phyloP scores from a whole-genome alignment of 2,113 vertebrate genomes.

The Osmerus eperlanus region DNA sequence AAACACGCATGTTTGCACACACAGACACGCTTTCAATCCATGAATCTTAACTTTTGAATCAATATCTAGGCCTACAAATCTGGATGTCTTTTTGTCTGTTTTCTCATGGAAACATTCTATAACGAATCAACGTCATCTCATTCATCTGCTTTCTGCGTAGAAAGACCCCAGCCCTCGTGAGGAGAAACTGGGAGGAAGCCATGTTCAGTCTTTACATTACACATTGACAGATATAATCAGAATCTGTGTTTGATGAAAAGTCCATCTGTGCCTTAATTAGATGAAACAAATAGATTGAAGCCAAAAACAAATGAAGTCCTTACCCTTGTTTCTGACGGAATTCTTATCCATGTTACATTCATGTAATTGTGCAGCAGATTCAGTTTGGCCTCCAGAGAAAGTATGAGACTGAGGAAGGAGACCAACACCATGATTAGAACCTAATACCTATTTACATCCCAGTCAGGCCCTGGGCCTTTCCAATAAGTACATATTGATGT shows the following conservation, averaged over 20 bases:
- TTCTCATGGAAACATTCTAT: no score
- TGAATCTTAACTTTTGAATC: no score
- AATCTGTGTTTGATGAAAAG: neutral
- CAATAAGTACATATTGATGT: no score
- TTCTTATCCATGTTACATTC: slow-evolving; percentile 99
- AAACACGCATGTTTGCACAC: neutral
- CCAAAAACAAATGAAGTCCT: neutral
- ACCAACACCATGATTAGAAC: neutral
- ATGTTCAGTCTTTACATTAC: no score
- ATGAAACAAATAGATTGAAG: neutral
- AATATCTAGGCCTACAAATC: no score
- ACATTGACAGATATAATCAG: neutral
- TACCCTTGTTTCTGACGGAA: slow-evolving; percentile 90
- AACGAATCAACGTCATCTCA: no score
- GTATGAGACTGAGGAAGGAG: slow-evolving; percentile 81
- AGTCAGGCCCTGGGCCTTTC: no score
- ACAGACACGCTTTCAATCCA: neutral
- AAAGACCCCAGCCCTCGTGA: no score
- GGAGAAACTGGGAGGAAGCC: no score
- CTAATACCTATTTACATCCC: no score
- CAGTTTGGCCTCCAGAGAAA: slow-evolving; percentile 97
- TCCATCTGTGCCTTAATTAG: neutral
- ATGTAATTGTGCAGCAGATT: slow-evolving; percentile 98
- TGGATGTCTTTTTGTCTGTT: no score
- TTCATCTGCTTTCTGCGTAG: no score